Conservation (phyloP, 1,140 invertebrate species). For the Procambarus clarkii region DNA sequence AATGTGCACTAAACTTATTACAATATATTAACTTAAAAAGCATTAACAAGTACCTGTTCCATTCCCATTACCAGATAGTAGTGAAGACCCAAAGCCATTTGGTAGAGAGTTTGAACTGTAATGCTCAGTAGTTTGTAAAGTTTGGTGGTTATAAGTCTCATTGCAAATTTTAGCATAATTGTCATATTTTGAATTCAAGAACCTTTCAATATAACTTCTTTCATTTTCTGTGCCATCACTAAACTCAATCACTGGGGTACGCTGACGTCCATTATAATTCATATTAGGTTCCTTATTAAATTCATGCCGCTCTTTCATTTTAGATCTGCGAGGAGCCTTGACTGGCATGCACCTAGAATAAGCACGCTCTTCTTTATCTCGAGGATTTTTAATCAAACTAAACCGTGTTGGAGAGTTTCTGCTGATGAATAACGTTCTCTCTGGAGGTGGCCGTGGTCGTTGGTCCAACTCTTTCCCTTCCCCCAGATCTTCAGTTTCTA, state of each 20-base stretch:
- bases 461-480: neutral
- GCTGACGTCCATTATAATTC: neutral
- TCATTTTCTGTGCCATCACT: conserved; percentile 32
- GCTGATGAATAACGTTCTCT: conserved; percentile 54
- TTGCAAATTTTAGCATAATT: neutral
- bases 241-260: conserved; percentile 9
- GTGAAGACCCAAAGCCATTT: neutral
- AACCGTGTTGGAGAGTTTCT: conserved; percentile 29
- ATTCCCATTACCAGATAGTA: neutral
- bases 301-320: neutral
- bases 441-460: conserved; percentile 26
- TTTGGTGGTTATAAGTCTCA: neutral
- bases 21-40: neutral
- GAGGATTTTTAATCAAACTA: conserved; percentile 28
- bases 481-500: neutral
- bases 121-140: neutral
- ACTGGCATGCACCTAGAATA: neutral
- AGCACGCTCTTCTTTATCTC: conserved; percentile 14
- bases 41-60: conserved; percentile 39
- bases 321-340: conserved; percentile 10
- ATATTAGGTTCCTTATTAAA: neutral
- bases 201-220: conserved; percentile 19
- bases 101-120: conserved; percentile 4
- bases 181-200: neutral
- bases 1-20: conserved; percentile 28